phyloP scores from a whole-genome alignment of 1,140 invertebrate species.

The Trinorchestia longiramus region DNA sequence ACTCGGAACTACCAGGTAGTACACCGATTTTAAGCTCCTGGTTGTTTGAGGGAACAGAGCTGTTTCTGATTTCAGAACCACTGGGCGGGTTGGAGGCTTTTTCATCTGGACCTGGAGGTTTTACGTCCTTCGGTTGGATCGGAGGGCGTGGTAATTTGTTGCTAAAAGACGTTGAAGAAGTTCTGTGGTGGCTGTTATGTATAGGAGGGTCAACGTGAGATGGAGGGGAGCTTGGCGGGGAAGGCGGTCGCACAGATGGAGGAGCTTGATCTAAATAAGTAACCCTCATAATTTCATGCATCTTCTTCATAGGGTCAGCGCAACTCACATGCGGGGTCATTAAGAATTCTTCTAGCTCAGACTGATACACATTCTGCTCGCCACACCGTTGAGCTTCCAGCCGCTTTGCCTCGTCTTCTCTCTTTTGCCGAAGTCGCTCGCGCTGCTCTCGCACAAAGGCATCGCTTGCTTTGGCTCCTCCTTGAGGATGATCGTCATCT shows the following conservation, averaged over 20 bases:
- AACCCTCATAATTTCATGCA: neutral
- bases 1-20: neutral
- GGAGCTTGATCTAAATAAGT: neutral
- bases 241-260: neutral
- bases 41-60: neutral
- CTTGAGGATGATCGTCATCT: neutral
- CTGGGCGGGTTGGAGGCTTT: neutral
- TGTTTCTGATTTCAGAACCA: neutral
- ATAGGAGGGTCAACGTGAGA: neutral
- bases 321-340: neutral
- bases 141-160: neutral
- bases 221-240: neutral
- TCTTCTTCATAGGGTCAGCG: neutral
- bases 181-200: neutral
- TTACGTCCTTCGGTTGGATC: neutral
- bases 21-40: neutral
- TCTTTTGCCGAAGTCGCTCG: neutral
- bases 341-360: neutral
- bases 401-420: neutral
- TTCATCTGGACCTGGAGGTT: neutral
- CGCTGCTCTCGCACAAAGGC: neutral
- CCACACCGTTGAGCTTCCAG: neutral
- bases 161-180: neutral
- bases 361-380: neutral
- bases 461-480: slow-evolving; percentile 10